Evolutionary conservation across 2,888 invertebrate species (phyloP).

Genomic region (Coenonympha glycerion): DNA sequence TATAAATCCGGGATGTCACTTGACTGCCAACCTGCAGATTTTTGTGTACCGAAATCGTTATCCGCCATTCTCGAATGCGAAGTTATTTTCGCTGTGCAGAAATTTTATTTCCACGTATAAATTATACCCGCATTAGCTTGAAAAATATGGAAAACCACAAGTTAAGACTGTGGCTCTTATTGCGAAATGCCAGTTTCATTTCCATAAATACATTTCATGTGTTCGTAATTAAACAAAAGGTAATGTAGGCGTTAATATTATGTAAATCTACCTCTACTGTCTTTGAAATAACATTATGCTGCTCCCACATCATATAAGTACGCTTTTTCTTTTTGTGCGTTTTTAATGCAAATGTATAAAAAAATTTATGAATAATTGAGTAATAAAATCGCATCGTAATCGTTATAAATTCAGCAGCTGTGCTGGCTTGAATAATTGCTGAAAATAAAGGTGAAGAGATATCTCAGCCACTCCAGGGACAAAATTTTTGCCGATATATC

Average conservation of each 20-base stretch:
- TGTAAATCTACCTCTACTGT: neutral
- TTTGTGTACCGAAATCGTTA: constrained; percentile 18
- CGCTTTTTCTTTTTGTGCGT: no score
- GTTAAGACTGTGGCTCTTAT: constrained; percentile 10
- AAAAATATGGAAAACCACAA: constrained; percentile 16
- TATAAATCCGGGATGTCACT: constrained; percentile 6
- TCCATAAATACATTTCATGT: constrained; percentile 1
- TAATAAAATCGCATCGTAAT: no score
- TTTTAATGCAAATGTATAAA: no score
- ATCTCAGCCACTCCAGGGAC: no score
- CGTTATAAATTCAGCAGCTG: no score
- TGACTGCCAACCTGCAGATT: constrained; percentile 10
- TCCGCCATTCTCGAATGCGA: constrained; percentile 20
- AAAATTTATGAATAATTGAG: no score
- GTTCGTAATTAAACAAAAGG: neutral
- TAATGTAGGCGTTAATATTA: neutral
- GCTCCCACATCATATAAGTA: no score
- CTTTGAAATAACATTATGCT: no score
- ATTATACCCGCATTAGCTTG: constrained; percentile 33
- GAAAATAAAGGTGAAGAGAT: no score
- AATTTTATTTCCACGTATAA: constrained; percentile 40
- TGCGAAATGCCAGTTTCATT: constrained; percentile 13
- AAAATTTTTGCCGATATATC: no score
- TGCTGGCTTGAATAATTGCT: no score
- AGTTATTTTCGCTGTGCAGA: constrained; percentile 35